Evolutionary conservation across 2,797 vertebrate genomes (phyloP), one percentile per base, ranked within the genome.

Genomic region (Halcyon smyrnensis): DNA sequence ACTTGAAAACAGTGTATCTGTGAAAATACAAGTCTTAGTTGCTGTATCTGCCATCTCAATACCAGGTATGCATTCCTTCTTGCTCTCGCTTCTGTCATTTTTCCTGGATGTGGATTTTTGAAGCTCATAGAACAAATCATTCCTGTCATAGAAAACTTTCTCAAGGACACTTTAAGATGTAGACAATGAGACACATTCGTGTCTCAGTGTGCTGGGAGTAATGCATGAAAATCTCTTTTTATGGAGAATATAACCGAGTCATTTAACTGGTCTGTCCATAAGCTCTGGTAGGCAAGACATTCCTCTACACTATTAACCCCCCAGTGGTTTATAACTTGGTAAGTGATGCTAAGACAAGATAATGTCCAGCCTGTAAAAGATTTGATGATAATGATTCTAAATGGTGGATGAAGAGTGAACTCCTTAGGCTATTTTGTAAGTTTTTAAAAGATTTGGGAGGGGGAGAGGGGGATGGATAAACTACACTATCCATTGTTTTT

Each of bases 181-280:
- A 86, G 89, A 36, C 68, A 84, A 62, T 7, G 27, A 94, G 86
- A 53, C 39, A 32, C 50, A 65, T 75, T 88, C 45, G 0, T 70
- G 89, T 88, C 79, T 95, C 71, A 46, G 71, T 57, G 75, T 91
- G 83, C 83, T 89, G 93, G 59, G 73, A 84, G 85, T 79, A 94
- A 88, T 69, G 92, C 96, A 92, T 78, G 88, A 95, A 96, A 93
- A 91, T 87, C 65, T 90, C 89, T 86, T 90, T 97, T 91, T 90
- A 80, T 50, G 73, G 67, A 90, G 92, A 90, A 79, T 77, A 34
- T 78, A 89, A 93, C 28, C 0, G 64, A 94, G 81, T 83, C 93
- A 92, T 94, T 93, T 90, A 75, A 84, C 95, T 81, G 28, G 62
- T 68, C 78, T 77, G 74, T 82, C 93, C 82, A 67, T 93, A 83